Conservation (phyloP, 2,797 vertebrate genomes). For the Coreius guichenoti region DNA sequence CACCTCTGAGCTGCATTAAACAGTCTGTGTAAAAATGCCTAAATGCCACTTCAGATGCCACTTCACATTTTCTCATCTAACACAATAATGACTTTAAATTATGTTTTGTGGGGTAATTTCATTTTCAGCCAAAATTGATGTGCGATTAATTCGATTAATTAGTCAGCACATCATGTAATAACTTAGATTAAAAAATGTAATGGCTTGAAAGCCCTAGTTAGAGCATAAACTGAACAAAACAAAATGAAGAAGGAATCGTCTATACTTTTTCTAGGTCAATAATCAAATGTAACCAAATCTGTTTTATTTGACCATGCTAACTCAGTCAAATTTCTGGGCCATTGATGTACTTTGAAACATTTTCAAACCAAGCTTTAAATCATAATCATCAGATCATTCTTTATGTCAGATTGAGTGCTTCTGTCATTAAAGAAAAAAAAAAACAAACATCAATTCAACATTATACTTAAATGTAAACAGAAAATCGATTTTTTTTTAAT, state of each 20-base stretch:
- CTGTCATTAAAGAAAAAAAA: too few relatives aligned
- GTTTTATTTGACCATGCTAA: background rate
- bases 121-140: background rate
- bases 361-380: background rate
- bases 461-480: too few relatives aligned
- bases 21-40: background rate
- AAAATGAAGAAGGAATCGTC: background rate
- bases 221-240: background rate
- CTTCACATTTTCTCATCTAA: too few relatives aligned
- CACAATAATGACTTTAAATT: background rate
- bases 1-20: background rate
- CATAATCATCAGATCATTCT: too few relatives aligned
- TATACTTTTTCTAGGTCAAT: background rate
- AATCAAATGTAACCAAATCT: background rate
- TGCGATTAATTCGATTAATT: background rate
- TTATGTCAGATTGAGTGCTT: too few relatives aligned
- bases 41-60: too few relatives aligned
- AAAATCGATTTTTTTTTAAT: too few relatives aligned
- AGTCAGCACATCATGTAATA: background rate
- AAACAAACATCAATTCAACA: too few relatives aligned
- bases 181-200: accelerated
- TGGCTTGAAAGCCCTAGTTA: too few relatives aligned
- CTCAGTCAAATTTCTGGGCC: background rate
- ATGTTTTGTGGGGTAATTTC: background rate
- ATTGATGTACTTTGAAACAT: background rate